Base-by-base conservation (phyloP, 2,113 vertebrate species). In the Haemorhous mexicanus region DNA sequence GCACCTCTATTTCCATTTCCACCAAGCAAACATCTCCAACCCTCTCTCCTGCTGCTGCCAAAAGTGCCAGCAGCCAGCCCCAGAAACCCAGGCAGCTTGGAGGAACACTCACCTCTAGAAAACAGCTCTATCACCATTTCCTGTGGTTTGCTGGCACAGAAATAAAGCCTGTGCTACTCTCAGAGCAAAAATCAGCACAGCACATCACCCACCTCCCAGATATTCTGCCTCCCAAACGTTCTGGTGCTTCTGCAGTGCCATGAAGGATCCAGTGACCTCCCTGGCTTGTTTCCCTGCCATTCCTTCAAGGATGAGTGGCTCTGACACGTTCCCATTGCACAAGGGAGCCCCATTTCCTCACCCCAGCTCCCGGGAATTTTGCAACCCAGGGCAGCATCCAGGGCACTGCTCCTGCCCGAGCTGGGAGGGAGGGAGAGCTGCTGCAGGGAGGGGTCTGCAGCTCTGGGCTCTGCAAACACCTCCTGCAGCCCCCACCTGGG, bases 91-190 rank as follows among this genome's bases (percentile, higher is more conserved):
- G 43, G 13, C 50, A 30, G 22, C 4, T 35, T 10, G 6, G 24
- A 68, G 33, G 39, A 84, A 17, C 44, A 7, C 8, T 21, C 18
- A n/a, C 49, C 52, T 78, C 33, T 1, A 44, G 69, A 63, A 79
- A 87, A 61, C 13, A 33, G 10, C 37, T 20, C 26, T 23, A 3
- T 1, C 72, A 21, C 26, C 63, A 6, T n/a, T 81, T 30, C 49
- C 59, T 1, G 1, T 18, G 73, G 10, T 30, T 30, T 7, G n/a
- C 8, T 16, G 52, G 5, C 35, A 26, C 43, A 20, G 43, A 43
- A n/a, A 53, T 7, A 16, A 19, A 24, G 0, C 56, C 64, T 12
- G 39, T 15, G 41, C 35, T 35, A 1, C 0, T 0, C 68, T 20
- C 17, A 6, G 8, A 49, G 41, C 49, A 39, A 32, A 74, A 74